Conservation (phyloP, 2,888 invertebrate genomes). For the Drosophila paramelanica region DNA sequence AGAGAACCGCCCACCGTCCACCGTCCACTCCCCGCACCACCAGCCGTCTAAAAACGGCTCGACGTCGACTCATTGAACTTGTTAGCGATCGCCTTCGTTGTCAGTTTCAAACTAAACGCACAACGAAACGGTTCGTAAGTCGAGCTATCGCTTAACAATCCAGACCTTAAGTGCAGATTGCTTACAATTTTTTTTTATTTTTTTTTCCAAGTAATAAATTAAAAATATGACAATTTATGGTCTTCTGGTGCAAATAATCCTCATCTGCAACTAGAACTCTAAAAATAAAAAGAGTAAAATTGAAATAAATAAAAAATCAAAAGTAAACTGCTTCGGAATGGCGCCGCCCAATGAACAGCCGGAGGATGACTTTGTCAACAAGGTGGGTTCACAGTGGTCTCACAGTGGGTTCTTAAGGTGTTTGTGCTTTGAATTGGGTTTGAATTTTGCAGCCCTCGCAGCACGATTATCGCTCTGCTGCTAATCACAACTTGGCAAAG, state of each 20-base stretch:
- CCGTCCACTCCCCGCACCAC: background rate
- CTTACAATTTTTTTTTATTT: background rate
- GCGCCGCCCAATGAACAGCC: constrained; percentile 63
- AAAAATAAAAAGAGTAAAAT: no score
- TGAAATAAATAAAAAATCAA: background rate
- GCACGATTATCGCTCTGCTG: constrained; percentile 31
- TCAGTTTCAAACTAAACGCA: constrained; percentile 70
- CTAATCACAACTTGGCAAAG: constrained; percentile 30
- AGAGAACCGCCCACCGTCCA: no score
- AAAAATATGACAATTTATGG: constrained; percentile 83
- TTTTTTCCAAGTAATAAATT: background rate
- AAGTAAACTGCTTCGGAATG: constrained; percentile 31
- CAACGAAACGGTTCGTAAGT: constrained; percentile 52
- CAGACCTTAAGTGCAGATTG: no score
- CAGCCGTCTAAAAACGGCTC: constrained; percentile 8
- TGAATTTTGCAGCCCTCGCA: constrained; percentile 10
- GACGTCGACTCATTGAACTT: constrained; percentile 59
- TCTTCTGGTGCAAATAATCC: constrained; percentile 83
- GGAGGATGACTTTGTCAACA: constrained; percentile 71
- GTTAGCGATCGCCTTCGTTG: constrained; percentile 48
- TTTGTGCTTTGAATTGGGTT: background rate
- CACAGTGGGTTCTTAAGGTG: background rate
- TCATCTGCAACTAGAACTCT: constrained; percentile 75
- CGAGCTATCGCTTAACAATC: constrained; percentile 9
- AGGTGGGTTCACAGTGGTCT: constrained; percentile 57